Evolutionary conservation across 2,113 vertebrate species (phyloP).

Genomic region (Machaerirhynchus nigripectus): DNA sequence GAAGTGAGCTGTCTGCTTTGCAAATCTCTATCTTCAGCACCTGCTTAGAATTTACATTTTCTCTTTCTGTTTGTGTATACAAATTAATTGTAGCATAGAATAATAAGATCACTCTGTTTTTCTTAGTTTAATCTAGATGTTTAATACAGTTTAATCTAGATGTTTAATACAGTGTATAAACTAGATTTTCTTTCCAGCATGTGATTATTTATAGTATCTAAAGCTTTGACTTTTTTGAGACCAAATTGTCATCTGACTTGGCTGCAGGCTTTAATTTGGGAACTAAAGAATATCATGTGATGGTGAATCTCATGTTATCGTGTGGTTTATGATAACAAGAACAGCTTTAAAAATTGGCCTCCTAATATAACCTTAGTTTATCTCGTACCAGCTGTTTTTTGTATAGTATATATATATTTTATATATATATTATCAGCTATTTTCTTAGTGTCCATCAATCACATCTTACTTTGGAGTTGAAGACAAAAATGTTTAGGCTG

Average conservation of each 20-base stretch:
- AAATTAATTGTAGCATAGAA: not conserved
- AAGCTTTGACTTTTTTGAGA: not conserved
- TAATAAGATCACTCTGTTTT: not conserved
- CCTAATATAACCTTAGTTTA: not conserved
- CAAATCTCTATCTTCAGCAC: constrained; percentile 7
- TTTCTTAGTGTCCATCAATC: not conserved
- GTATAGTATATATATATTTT: no score
- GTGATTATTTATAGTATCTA: not conserved
- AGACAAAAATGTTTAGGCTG: not conserved
- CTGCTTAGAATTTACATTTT: constrained; percentile 15
- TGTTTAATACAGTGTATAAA: not conserved
- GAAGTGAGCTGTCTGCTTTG: constrained; percentile 33
- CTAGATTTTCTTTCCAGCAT: not conserved
- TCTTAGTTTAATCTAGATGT: not conserved
- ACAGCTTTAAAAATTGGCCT: not conserved
- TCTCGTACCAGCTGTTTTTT: not conserved
- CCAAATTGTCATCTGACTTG: not conserved
- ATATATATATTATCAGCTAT: no score
- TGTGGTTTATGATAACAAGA: not conserved
- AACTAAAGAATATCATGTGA: not conserved
- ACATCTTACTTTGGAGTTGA: not conserved
- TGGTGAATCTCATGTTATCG: not conserved
- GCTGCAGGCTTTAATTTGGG: not conserved
- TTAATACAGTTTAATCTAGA: not conserved
- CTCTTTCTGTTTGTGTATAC: not conserved